Conservation (phyloP, 2,113 vertebrate genomes). For the Pionites leucogaster region DNA sequence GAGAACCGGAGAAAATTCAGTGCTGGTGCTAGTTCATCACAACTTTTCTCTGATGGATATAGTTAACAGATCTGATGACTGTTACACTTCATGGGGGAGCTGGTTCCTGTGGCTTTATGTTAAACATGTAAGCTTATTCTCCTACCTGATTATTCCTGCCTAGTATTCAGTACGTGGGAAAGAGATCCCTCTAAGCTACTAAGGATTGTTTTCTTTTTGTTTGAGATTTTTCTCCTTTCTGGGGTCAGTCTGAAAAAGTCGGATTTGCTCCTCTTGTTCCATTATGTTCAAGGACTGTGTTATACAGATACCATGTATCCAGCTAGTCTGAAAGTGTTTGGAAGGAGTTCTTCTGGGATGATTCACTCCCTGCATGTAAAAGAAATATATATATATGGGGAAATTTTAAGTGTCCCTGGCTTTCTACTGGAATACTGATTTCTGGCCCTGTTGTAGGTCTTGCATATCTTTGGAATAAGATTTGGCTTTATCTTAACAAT, state of each 20-base stretch:
- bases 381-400: not conserved
- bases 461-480: not conserved
- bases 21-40: not conserved
- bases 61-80: not conserved
- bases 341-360: not conserved
- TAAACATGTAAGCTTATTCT: not conserved
- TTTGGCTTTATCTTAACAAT: not conserved
- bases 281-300: not conserved
- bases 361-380: conserved; percentile 1
- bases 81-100: not conserved
- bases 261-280: not conserved
- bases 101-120: not conserved
- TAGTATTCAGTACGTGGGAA: not conserved
- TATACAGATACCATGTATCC: not conserved
- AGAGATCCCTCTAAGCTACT: not conserved
- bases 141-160: not conserved
- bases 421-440: not conserved
- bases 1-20: not conserved
- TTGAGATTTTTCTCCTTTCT: not conserved
- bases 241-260: not conserved
- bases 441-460: not conserved
- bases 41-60: not conserved
- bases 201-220: not conserved
- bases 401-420: not conserved
- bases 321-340: not conserved